Evolutionary conservation across 2,113 vertebrate species (phyloP).

Genomic region (Chunga burmeisteri): DNA sequence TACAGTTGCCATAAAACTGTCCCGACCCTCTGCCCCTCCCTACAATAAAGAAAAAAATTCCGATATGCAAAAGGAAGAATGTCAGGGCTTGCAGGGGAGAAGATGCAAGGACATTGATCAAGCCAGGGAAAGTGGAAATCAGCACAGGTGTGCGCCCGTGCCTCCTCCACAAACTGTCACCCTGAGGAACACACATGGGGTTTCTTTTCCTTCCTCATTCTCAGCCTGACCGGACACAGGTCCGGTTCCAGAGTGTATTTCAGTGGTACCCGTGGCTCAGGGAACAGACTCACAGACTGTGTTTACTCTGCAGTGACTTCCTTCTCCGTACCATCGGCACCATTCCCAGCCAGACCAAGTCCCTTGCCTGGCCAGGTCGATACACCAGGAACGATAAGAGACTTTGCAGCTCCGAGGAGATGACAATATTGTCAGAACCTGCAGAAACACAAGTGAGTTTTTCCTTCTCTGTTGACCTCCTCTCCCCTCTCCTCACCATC

Average conservation of each 20-base stretch:
- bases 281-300: background rate
- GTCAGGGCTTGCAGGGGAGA: background rate
- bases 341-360: background rate
- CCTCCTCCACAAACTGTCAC: background rate
- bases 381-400: background rate
- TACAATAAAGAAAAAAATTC: constrained; percentile 64
- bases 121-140: background rate
- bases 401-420: background rate
- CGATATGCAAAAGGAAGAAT: constrained; percentile 41
- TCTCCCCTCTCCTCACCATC: background rate
- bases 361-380: background rate
- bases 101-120: background rate
- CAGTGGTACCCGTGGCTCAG: background rate
- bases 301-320: background rate
- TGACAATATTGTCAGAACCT: background rate
- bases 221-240: background rate
- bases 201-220: background rate
- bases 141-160: background rate
- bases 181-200: fast-evolving
- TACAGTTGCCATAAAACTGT: constrained; percentile 65
- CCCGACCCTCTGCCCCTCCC: constrained; percentile 66
- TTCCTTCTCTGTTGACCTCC: background rate
- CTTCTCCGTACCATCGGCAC: fast-evolving
- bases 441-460: background rate
- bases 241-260: fast-evolving